Conservation (phyloP, 2,888 invertebrate species). For the Piscicola geometra region DNA sequence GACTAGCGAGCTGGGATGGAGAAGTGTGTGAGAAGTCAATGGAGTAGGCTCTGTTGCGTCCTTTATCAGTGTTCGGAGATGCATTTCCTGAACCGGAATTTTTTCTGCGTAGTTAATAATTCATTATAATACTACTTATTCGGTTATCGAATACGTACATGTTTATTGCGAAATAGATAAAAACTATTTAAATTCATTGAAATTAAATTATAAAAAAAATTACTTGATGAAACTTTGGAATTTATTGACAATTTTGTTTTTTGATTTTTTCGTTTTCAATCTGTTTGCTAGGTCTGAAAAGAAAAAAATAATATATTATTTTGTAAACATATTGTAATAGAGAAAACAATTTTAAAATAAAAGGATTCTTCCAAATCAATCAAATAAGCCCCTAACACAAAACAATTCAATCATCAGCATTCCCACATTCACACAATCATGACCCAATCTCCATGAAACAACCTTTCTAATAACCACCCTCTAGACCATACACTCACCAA, state of each 20-base stretch:
- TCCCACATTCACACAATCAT: no score
- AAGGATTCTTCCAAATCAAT: not conserved
- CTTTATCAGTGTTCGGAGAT: not conserved
- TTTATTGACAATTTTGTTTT: not conserved
- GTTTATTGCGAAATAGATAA: no score
- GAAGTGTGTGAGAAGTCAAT: not conserved
- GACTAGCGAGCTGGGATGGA: not conserved
- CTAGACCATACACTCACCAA: not conserved
- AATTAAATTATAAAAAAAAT: no score
- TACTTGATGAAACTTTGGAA: constrained; percentile 8
- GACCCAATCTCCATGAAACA: not conserved
- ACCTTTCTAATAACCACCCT: not conserved
- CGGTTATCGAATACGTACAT: no score
- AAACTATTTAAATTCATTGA: no score
- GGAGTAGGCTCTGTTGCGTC: not conserved
- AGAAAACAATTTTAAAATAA: not conserved
- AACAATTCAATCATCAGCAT: no score
- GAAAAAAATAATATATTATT: not conserved
- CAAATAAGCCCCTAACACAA: not conserved
- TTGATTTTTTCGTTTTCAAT: not conserved
- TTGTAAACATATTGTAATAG: not conserved
- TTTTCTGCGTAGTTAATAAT: no score
- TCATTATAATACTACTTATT: no score
- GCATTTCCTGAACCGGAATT: no score
- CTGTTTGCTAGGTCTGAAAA: not conserved